Evolutionary conservation across 2,113 vertebrate species (phyloP).

Genomic region (Lathamus discolor): DNA sequence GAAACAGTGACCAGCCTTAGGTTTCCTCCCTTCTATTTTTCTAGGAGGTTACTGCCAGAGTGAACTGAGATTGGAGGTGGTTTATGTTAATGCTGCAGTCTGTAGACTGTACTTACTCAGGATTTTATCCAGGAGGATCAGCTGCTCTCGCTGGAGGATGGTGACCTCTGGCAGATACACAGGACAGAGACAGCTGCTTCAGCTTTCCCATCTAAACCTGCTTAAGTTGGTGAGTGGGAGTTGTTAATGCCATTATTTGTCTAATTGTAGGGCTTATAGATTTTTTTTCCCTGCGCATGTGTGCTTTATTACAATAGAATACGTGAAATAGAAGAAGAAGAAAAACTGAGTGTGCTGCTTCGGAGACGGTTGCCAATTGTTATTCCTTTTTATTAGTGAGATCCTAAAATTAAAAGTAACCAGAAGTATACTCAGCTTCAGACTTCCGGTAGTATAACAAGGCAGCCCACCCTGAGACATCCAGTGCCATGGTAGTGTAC

Average conservation of each 20-base stretch:
- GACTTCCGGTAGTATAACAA: neutral
- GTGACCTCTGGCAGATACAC: conserved; percentile 58
- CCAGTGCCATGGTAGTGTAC: neutral
- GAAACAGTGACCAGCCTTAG: conserved; percentile 8
- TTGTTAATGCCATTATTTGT: conserved; percentile 55
- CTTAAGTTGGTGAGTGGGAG: conserved; percentile 38
- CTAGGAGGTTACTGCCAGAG: conserved; percentile 17
- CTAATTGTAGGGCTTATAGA: conserved; percentile 37
- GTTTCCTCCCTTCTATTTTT: conserved; percentile 45
- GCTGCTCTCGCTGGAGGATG: conserved; percentile 43
- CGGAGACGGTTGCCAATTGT: neutral
- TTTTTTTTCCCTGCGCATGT: neutral
- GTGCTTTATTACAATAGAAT: conserved; percentile 6
- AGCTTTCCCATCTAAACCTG: conserved; percentile 43
- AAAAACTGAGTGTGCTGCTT: neutral
- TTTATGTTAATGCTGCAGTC: conserved; percentile 38
- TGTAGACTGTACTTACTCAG: conserved; percentile 14
- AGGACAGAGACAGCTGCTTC: conserved; percentile 54
- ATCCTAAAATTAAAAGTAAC: neutral
- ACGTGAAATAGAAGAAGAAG: neutral
- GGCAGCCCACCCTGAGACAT: neutral
- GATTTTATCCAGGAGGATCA: conserved; percentile 61
- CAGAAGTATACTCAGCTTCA: neutral
- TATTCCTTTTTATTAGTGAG: neutral
- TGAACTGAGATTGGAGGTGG: conserved; percentile 60